Percentiles rank a stretch among this genome's conserved stretches.
These are phyloP conservation scores for Rhagoletis zephyria DNA, from an alignment of 1,140 invertebrate genomes.

Conservation along the genomic window DNA sequence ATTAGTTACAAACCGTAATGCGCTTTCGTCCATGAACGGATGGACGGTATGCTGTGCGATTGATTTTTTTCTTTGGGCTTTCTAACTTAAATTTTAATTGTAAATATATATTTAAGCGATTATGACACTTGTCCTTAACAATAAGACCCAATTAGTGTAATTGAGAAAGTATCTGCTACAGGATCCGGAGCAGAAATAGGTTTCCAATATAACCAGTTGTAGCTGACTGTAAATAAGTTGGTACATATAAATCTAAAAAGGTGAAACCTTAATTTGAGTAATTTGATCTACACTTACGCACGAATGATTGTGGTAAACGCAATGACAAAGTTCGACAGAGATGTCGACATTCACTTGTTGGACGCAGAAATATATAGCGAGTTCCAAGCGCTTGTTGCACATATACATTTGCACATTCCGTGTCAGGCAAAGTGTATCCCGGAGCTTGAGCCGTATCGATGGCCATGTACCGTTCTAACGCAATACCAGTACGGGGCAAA, in stretches of 20 bases:
- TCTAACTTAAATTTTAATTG: neutral
- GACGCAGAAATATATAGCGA: conserved; percentile 78
- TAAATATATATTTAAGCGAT: neutral
- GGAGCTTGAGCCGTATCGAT: conserved; percentile 79
- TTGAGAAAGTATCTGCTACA: conserved; percentile 76
- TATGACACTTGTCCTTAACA: conserved; percentile 73
- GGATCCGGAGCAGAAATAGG: conserved; percentile 78
- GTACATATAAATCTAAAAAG: neutral
- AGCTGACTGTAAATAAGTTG: conserved; percentile 77
- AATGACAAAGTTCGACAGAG: conserved; percentile 78
- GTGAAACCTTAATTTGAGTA: neutral
- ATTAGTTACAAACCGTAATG: no score
- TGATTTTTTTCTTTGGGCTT: no score
- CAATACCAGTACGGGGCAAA: conserved; percentile 75
- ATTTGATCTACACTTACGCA: conserved; percentile 76
- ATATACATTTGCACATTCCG: conserved; percentile 82
- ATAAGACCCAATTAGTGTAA: conserved; percentile 81
- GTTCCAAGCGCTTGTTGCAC: conserved; percentile 79
- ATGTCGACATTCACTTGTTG: conserved; percentile 78
- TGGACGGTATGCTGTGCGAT: no score
- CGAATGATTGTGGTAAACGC: conserved; percentile 77
- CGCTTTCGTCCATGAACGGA: no score
- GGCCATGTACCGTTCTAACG: conserved; percentile 80
- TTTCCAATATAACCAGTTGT: conserved; percentile 86
- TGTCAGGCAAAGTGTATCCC: conserved; percentile 78